A percentile compares a stretch with the other conserved stretches of the same genome.
Conservation (phyloP, 2,888 invertebrate genomes). For the Alcis repandata region DNA sequence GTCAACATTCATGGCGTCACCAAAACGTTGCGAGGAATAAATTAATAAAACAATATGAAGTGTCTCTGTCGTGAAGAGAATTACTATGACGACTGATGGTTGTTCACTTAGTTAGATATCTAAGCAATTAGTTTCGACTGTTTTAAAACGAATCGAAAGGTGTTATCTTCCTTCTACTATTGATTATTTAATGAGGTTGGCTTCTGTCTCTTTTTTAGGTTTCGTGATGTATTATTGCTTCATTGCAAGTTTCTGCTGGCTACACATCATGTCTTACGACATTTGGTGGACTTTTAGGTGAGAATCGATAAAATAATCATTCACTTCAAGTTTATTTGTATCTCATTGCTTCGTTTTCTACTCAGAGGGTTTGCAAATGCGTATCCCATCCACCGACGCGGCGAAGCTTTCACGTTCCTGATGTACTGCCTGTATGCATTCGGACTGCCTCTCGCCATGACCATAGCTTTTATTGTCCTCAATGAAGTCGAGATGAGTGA, state of each 20-base stretch:
- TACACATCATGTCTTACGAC: conserved; percentile 79
- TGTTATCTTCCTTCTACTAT: too few relatives aligned
- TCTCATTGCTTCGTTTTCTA: conserved; percentile 12
- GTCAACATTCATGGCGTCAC: too few relatives aligned
- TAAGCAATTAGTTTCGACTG: too few relatives aligned
- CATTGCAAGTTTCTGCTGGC: conserved; percentile 76
- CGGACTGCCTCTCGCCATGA: conserved; percentile 69
- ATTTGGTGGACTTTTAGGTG: conserved; percentile 84
- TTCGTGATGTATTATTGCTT: conserved; percentile 67
- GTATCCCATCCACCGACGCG: conserved; percentile 74
- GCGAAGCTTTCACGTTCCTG: conserved; percentile 70
- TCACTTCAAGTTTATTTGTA: neutral
- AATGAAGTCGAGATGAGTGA: conserved; percentile 54
- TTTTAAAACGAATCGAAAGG: too few relatives aligned
- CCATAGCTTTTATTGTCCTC: conserved; percentile 54
- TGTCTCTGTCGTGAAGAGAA: too few relatives aligned
- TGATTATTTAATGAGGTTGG: too few relatives aligned
- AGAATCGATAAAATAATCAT: neutral
- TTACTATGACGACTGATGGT: too few relatives aligned
- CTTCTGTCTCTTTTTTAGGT: conserved; percentile 57
- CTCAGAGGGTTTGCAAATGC: conserved; percentile 78
- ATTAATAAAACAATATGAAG: too few relatives aligned
- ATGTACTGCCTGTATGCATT: conserved; percentile 75
- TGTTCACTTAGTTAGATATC: too few relatives aligned
- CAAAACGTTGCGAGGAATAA: too few relatives aligned